A percentile compares a stretch with the other conserved stretches of the same genome.
These are phyloP conservation scores for Cerastis leucographa DNA, from an alignment of 2,888 invertebrate species.

Conservation along the genomic window DNA sequence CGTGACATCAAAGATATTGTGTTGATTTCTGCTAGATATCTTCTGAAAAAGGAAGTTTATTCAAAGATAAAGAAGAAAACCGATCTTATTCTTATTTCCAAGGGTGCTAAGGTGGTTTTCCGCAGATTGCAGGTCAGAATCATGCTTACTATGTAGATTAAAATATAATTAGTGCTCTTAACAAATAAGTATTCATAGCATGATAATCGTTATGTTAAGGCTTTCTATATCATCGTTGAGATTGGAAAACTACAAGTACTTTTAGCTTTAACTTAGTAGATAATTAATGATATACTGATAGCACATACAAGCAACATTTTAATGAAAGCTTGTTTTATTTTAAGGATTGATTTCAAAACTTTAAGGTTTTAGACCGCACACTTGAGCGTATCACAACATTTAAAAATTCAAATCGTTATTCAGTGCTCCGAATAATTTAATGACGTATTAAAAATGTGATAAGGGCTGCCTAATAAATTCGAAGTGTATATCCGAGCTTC, in stretches of 20 bases:
- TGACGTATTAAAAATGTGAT: conserved; percentile 58
- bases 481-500: conserved; percentile 63
- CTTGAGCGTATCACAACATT: conserved; percentile 33
- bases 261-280: conserved; percentile 1
- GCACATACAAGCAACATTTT: background rate
- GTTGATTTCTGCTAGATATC: background rate
- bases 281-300: background rate
- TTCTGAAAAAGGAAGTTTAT: background rate
- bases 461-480: conserved; percentile 72
- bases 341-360: background rate
- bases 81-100: background rate
- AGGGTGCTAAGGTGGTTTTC: background rate
- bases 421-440: conserved; percentile 55
- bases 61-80: background rate
- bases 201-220: background rate
- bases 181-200: background rate
- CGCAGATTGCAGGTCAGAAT: background rate
- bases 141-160: background rate
- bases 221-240: background rate
- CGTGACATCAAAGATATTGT: background rate
- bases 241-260: background rate
- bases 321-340: background rate
- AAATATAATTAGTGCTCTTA: background rate
- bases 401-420: conserved; percentile 49
- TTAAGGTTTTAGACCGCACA: conserved; percentile 13